These are phyloP conservation scores for Tilapia sparmanii DNA, from an alignment of 2,113 vertebrate genomes.

Conservation along the genomic window DNA sequence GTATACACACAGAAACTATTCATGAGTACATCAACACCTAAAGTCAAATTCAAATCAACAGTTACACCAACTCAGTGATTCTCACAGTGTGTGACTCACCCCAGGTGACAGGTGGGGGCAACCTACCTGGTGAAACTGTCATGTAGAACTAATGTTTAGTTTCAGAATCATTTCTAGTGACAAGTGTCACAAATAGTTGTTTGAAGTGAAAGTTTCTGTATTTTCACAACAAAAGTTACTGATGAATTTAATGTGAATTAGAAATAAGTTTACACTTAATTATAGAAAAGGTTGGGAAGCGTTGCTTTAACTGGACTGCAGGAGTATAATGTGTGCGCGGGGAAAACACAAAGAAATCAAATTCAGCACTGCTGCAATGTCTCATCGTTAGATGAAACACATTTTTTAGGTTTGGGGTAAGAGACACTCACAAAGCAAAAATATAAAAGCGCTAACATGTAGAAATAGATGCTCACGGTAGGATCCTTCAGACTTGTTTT, in stretches of 20 bases:
- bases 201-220: neutral
- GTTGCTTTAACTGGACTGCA: neutral
- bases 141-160: neutral
- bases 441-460: neutral
- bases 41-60: neutral
- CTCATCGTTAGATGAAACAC: neutral
- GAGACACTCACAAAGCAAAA: neutral
- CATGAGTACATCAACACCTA: neutral
- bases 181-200: neutral
- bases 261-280: neutral
- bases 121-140: neutral
- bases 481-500: neutral
- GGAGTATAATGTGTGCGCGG: neutral
- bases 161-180: neutral
- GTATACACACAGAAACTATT: neutral
- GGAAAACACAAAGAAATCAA: neutral
- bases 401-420: neutral
- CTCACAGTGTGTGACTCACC: neutral
- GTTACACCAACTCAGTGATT: neutral
- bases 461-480: neutral
- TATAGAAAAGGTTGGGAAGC: neutral
- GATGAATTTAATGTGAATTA: neutral
- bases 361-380: rapidly evolving
- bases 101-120: neutral
- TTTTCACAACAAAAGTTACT: neutral